These are phyloP conservation scores for Mesitornis unicolor DNA, from an alignment of 2,113 vertebrate genomes.

Conservation along the genomic window DNA sequence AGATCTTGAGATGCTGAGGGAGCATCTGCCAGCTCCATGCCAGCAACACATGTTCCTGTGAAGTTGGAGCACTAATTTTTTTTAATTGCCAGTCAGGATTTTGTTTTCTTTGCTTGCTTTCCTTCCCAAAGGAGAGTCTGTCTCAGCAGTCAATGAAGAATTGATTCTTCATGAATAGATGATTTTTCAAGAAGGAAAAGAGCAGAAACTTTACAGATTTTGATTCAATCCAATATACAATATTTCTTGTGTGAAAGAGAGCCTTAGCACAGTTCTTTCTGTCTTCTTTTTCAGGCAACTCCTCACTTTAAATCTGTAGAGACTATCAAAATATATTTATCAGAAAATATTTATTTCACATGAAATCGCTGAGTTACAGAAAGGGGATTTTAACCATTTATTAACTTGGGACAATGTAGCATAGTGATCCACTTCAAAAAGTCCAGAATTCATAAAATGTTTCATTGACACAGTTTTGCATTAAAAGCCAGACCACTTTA, in stretches of 20 bases:
- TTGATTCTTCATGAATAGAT: neutral
- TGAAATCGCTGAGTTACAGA: neutral
- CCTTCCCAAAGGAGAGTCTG: neutral
- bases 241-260: neutral
- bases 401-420: neutral
- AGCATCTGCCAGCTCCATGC: neutral
- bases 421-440: neutral
- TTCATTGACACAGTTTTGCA: neutral
- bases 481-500: neutral
- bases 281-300: neutral
- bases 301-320: neutral
- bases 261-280: neutral
- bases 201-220: neutral
- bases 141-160: neutral
- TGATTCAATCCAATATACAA: neutral
- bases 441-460: neutral
- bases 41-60: neutral
- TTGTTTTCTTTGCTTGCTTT: neutral
- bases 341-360: neutral
- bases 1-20: neutral
- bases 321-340: neutral
- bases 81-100: neutral
- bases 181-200: neutral
- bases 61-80: accelerated
- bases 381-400: neutral